phyloP scores from a whole-genome alignment of 2,113 vertebrate species.

The Aramus guarauna region DNA sequence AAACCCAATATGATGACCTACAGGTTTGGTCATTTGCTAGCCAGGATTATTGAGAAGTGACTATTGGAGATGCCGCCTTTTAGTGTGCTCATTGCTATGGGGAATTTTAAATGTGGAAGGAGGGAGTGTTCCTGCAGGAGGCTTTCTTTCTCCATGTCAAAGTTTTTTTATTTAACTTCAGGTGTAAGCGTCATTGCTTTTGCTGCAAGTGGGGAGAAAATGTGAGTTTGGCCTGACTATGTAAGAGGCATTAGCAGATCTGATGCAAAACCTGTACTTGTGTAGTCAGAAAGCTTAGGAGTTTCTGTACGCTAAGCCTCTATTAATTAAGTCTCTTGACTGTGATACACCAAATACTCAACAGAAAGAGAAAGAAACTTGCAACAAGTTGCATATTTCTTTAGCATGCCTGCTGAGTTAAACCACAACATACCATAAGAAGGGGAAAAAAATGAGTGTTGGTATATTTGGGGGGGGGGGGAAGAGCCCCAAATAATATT shows the following conservation, averaged over 20 bases:
- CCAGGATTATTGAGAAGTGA: not conserved
- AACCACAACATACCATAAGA: not conserved
- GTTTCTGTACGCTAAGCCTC: not conserved
- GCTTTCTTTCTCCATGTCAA: not conserved
- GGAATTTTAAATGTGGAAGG: not conserved
- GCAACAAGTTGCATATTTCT: not conserved
- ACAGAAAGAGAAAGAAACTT: not conserved
- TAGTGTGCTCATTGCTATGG: not conserved
- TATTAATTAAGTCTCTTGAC: not conserved
- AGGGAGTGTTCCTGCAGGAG: not conserved
- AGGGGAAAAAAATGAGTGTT: not conserved
- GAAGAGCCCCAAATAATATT: not conserved
- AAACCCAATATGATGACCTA: not conserved
- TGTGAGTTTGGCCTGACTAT: not conserved
- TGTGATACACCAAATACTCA: not conserved
- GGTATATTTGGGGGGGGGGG: too few relatives aligned
- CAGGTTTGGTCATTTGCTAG: not conserved
- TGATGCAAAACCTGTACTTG: fast-evolving
- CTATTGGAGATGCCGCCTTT: not conserved
- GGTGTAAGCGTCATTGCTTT: not conserved
- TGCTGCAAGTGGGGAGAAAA: not conserved
- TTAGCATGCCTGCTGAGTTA: not conserved
- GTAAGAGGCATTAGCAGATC: not conserved
- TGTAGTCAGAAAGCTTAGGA: not conserved
- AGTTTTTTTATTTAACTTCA: not conserved